A percentile compares a stretch with the other conserved stretches of the same genome.
Conservation (phyloP, 2,113 vertebrate species). For the Sylvilagus bachmani region DNA sequence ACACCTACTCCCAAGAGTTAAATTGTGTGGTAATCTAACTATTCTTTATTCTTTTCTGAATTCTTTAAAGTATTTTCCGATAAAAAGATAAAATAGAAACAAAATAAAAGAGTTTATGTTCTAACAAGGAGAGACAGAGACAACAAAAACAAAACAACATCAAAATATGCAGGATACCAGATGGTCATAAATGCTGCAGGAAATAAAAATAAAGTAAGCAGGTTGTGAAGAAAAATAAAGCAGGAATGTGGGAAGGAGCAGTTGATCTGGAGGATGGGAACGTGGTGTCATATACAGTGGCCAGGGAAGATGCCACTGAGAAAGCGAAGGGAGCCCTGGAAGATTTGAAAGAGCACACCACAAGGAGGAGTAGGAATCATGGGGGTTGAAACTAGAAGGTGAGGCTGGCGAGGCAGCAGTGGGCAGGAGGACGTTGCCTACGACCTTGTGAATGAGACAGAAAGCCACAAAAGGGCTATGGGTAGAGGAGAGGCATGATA, state of each 20-base stretch:
- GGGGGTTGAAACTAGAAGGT: fast-evolving
- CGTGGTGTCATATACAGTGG: background rate
- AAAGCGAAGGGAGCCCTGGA: background rate
- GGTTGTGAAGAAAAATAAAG: background rate
- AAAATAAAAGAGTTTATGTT: background rate
- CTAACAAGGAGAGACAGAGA: background rate
- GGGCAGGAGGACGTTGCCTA: too few species aligned
- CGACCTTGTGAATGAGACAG: background rate
- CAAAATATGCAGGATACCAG: background rate
- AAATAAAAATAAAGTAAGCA: background rate
- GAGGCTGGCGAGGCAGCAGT: background rate
- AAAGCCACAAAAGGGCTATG: background rate
- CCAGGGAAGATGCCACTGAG: background rate
- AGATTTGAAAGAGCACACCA: background rate
- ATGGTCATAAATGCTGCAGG: too few species aligned
- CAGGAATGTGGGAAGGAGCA: background rate
- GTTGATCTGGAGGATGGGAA: background rate
- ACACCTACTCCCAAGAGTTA: too few species aligned
- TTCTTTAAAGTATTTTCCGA: too few species aligned
- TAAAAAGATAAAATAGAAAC: too few species aligned
- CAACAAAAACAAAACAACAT: background rate
- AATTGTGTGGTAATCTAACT: too few species aligned
- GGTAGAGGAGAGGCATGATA: background rate
- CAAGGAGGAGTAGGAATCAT: background rate
- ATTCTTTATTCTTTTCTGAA: too few species aligned